phyloP scores from a whole-genome alignment of 1,140 invertebrate species.

The Calephelis nemesis region DNA sequence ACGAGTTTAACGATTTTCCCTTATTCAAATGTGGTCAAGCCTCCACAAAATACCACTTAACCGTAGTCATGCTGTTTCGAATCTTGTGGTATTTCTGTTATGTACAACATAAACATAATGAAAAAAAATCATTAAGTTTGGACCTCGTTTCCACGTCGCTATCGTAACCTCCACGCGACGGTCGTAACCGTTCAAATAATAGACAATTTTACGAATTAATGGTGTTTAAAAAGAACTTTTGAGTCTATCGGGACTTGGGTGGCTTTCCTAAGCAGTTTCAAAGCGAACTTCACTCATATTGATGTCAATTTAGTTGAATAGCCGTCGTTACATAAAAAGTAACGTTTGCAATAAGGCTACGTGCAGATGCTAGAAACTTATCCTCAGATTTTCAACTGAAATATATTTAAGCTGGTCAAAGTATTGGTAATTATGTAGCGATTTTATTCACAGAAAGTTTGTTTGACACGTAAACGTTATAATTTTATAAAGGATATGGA shows the following conservation, averaged over 20 bases:
- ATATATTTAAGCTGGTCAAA: slow-evolving; percentile 21
- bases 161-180: slow-evolving; percentile 24
- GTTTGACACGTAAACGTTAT: neutral
- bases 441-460: neutral
- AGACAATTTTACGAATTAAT: slow-evolving; percentile 41
- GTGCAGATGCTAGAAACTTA: slow-evolving; percentile 34
- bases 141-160: slow-evolving; percentile 22
- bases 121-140: slow-evolving; percentile 38
- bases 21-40: no score
- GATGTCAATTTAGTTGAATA: slow-evolving; percentile 65
- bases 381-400: slow-evolving; percentile 9
- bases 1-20: no score
- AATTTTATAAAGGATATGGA: no score
- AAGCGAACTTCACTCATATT: slow-evolving; percentile 57
- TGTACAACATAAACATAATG: neutral
- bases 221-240: slow-evolving; percentile 44
- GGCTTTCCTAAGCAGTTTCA: slow-evolving; percentile 38
- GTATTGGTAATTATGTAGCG: slow-evolving; percentile 18
- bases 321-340: slow-evolving; percentile 62
- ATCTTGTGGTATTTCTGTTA: no score
- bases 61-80: no score
- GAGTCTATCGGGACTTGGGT: slow-evolving; percentile 42
- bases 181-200: slow-evolving; percentile 37
- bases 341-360: slow-evolving; percentile 38
- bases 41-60: no score